Evolutionary conservation across 1,140 invertebrate genomes (phyloP).

Genomic region (Sitodiplosis mosellana): DNA sequence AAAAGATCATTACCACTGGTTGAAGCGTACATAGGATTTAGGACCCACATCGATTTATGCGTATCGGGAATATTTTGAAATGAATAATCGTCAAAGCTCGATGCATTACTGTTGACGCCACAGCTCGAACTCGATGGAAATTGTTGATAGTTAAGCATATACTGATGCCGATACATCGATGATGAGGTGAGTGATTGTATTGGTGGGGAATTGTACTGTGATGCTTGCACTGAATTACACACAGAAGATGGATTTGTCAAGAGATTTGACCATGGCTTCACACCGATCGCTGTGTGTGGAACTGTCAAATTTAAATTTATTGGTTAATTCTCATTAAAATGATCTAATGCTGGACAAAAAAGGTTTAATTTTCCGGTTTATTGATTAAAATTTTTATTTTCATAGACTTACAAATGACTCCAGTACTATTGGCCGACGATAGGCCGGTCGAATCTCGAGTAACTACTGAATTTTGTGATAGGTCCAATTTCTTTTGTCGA

Average conservation of each 20-base stretch:
- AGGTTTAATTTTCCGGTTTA: no score
- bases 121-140: background rate
- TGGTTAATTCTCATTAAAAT: no score
- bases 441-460: no score
- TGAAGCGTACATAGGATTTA: conserved; percentile 33
- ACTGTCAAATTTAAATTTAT: no score
- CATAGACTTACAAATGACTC: no score
- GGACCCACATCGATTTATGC: conserved; percentile 5
- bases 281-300: background rate
- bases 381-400: no score
- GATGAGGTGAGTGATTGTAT: background rate
- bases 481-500: background rate
- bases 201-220: background rate
- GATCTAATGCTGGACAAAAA: no score
- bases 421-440: no score
- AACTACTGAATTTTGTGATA: no score
- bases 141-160: background rate
- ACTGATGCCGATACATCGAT: background rate
- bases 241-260: background rate
- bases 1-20: conserved; percentile 45
- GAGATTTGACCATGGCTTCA: background rate
- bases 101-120: background rate
- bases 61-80: conserved; percentile 3
- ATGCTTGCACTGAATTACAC: background rate
- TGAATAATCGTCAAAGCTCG: background rate